Conservation (phyloP, 2,888 invertebrate genomes). For the Chaetogeoica ovagalla region DNA sequence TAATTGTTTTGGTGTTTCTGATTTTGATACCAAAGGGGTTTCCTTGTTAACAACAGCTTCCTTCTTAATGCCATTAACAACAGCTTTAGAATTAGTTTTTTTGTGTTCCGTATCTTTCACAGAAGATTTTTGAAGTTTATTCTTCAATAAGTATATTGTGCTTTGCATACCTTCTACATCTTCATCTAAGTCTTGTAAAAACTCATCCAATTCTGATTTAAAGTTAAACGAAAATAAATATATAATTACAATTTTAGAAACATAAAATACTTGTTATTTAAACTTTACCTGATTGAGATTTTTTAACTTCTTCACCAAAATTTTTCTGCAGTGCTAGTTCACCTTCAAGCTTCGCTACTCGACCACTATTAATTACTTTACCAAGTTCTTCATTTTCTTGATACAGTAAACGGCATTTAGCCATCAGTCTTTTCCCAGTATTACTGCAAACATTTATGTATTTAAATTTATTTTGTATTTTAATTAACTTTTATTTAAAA, state of each 20-base stretch:
- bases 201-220: slow-evolving; percentile 84
- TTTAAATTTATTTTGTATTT: not conserved
- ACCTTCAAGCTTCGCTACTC: slow-evolving; percentile 92
- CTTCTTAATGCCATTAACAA: slow-evolving; percentile 31
- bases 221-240: slow-evolving; percentile 7
- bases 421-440: slow-evolving; percentile 97
- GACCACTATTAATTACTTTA: slow-evolving; percentile 90
- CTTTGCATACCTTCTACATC: slow-evolving; percentile 99
- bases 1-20: not conserved
- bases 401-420: slow-evolving; percentile 89
- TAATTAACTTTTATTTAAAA: too few species aligned
- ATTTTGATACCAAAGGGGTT: not conserved
- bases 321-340: slow-evolving; percentile 93
- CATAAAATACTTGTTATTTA: slow-evolving; percentile 5
- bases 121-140: slow-evolving; percentile 77
- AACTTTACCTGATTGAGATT: slow-evolving; percentile 84
- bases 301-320: slow-evolving; percentile 94
- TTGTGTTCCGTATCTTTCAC: slow-evolving; percentile 27
- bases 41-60: not conserved
- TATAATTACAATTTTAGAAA: not conserved
- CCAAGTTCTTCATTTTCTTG: slow-evolving; percentile 98
- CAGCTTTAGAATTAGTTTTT: slow-evolving; percentile 16
- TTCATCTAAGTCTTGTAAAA: slow-evolving; percentile 93
- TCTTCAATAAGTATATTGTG: slow-evolving; percentile 90
- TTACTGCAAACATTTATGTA: slow-evolving; percentile 65